Conservation (phyloP, 2,888 invertebrate species). For the Germaria angustata region DNA sequence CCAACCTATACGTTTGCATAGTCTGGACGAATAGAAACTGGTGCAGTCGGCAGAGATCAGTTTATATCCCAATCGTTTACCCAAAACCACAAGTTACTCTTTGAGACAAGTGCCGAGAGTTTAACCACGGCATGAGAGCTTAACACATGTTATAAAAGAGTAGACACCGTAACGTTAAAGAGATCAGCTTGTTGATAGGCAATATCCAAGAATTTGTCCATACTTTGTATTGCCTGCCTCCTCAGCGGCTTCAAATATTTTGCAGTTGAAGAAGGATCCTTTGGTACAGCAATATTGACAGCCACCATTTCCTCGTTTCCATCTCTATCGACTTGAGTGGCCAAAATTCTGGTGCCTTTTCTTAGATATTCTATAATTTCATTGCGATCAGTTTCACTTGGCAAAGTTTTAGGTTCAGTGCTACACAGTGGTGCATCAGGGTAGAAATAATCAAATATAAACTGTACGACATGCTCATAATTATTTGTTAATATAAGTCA, state of each 20-base stretch:
- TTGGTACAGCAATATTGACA: slow-evolving; percentile 29
- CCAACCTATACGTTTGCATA: slow-evolving; percentile 30
- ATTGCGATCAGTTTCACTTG: not conserved
- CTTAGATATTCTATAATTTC: slow-evolving; percentile 34
- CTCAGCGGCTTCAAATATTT: slow-evolving; percentile 25
- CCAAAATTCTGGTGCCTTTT: slow-evolving; percentile 36
- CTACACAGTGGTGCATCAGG: slow-evolving; percentile 43
- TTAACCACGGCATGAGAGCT: slow-evolving; percentile 4
- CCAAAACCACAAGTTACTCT: slow-evolving; percentile 39
- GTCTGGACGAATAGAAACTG: slow-evolving; percentile 42
- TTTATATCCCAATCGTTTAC: slow-evolving; percentile 30
- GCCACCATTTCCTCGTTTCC: slow-evolving; percentile 38
- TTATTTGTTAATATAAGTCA: no score
- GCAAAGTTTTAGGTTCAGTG: slow-evolving; percentile 13
- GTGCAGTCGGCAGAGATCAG: slow-evolving; percentile 32
- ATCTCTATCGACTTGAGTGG: slow-evolving; percentile 1
- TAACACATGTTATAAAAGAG: slow-evolving; percentile 34
- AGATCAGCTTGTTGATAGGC: slow-evolving; percentile 30
- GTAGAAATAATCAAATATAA: slow-evolving; percentile 40
- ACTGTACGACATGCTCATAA: slow-evolving; percentile 31
- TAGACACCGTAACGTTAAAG: slow-evolving; percentile 53
- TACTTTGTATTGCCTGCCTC: slow-evolving; percentile 31
- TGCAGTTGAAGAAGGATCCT: slow-evolving; percentile 12
- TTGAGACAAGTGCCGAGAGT: slow-evolving; percentile 36
- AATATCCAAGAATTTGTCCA: slow-evolving; percentile 34